A percentile compares a stretch with the other conserved stretches of the same genome.
phyloP scores from a whole-genome alignment of 1,140 invertebrate species.

The Thaumetopoea pityocampa region DNA sequence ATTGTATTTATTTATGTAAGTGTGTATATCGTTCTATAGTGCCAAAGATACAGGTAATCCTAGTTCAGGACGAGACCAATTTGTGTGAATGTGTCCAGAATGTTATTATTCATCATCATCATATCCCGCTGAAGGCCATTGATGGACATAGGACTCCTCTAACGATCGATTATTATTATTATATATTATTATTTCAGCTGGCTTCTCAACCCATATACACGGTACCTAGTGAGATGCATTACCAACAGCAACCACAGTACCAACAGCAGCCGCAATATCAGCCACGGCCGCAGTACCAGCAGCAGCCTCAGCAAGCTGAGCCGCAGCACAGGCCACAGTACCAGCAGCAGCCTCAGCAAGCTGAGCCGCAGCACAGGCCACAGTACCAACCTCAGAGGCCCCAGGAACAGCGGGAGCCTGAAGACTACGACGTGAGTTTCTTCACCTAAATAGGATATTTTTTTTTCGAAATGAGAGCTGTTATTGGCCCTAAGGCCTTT shows the following conservation, averaged over 20 bases:
- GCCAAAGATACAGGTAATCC: no score
- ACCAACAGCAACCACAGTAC: slow-evolving; percentile 31
- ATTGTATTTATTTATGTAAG: no score
- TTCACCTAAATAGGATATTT: neutral
- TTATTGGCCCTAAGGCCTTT: no score
- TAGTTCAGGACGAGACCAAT: no score
- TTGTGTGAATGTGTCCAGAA: no score
- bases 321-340: slow-evolving; percentile 35
- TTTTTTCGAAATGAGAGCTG: no score
- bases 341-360: slow-evolving; percentile 28
- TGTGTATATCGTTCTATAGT: no score
- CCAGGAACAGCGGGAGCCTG: slow-evolving; percentile 47
- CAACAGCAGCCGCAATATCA: slow-evolving; percentile 44
- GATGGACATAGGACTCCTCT: no score
- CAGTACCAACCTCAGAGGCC: slow-evolving; percentile 31
- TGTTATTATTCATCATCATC: no score
- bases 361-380: slow-evolving; percentile 32
- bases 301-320: slow-evolving; percentile 39
- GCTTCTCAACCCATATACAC: slow-evolving; percentile 39
- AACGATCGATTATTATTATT: no score
- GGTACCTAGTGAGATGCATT: slow-evolving; percentile 46
- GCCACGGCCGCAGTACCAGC: slow-evolving; percentile 39
- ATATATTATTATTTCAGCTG: neutral
- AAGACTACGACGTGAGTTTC: slow-evolving; percentile 68
- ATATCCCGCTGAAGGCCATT: no score